These are phyloP conservation scores for Isaurus tuberculatus DNA, from an alignment of 92 coral and sea anemone species.

Conservation along the genomic window DNA sequence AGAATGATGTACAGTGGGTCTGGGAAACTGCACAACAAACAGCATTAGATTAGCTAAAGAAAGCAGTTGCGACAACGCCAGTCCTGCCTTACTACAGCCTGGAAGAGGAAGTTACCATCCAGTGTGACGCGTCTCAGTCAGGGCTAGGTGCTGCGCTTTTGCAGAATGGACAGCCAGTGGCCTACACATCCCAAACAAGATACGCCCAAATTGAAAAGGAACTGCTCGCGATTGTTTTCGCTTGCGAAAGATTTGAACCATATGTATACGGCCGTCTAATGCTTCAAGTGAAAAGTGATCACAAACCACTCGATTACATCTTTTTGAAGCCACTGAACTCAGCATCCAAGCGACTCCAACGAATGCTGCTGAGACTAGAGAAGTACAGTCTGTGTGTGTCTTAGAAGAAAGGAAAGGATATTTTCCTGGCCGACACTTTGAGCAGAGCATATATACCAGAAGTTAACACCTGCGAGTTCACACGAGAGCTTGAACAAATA, in stretches of 20 bases:
- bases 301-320: background rate
- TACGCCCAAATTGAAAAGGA: background rate
- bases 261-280: background rate
- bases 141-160: background rate
- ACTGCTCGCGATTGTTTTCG: background rate
- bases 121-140: background rate
- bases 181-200: background rate
- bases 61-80: slow-evolving; percentile 20
- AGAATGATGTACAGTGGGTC: slow-evolving; percentile 12
- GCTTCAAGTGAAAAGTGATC: background rate
- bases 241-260: background rate
- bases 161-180: background rate
- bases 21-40: slow-evolving; percentile 32
- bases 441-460: slow-evolving; percentile 54
- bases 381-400: background rate
- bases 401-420: slow-evolving; percentile 1
- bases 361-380: slow-evolving; percentile 16
- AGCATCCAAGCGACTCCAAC: background rate
- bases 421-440: slow-evolving; percentile 3
- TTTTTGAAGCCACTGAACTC: background rate
- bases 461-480: slow-evolving; percentile 46
- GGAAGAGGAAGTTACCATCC: slow-evolving; percentile 39
- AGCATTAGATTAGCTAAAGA: slow-evolving; percentile 26
- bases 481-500: slow-evolving; percentile 40
- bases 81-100: slow-evolving; percentile 28